Percentiles rank a stretch among this genome's conserved stretches.
Conservation (phyloP, 2,797 vertebrate genomes). For the Spondyliosoma cantharus region DNA sequence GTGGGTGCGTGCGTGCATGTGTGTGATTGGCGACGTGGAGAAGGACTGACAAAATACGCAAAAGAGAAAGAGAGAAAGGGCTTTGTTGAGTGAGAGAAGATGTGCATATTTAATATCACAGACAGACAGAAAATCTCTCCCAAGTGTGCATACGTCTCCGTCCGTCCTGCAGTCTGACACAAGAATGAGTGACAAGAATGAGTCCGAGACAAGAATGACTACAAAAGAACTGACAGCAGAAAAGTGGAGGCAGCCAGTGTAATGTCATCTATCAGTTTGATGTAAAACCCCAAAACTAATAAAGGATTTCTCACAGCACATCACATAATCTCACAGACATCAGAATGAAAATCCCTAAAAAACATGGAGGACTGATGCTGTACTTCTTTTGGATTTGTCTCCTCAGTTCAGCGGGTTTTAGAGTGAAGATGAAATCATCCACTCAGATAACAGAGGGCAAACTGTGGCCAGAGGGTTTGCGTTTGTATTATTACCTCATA, state of each 20-base stretch:
- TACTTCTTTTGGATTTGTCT: slow-evolving; percentile 3
- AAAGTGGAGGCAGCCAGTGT: slow-evolving; percentile 31
- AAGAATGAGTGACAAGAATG: slow-evolving; percentile 57
- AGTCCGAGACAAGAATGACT: slow-evolving; percentile 33
- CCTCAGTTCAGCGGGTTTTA: neutral
- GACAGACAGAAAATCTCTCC: slow-evolving; percentile 72
- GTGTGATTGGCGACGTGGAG: slow-evolving; percentile 7
- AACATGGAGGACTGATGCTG: slow-evolving; percentile 13
- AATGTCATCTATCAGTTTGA: slow-evolving; percentile 52
- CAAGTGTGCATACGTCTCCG: slow-evolving; percentile 60
- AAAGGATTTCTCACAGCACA: slow-evolving; percentile 60
- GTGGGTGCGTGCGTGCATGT: slow-evolving; percentile 20
- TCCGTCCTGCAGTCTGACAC: slow-evolving; percentile 55
- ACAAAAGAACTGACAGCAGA: slow-evolving; percentile 44
- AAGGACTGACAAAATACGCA: slow-evolving; percentile 7
- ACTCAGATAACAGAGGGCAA: neutral
- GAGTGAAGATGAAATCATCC: slow-evolving; percentile 7
- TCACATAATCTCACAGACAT: slow-evolving; percentile 42
- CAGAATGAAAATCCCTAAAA: slow-evolving; percentile 48
- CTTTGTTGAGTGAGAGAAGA: slow-evolving; percentile 53
- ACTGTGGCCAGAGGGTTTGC: slow-evolving; percentile 11
- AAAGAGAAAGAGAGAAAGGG: slow-evolving; percentile 20
- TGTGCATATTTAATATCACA: slow-evolving; percentile 76
- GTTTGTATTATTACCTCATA: too few relatives aligned
- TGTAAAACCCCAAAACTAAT: slow-evolving; percentile 59